Base-by-base conservation (phyloP, 2,113 vertebrate species). In the Junco hyemalis region DNA sequence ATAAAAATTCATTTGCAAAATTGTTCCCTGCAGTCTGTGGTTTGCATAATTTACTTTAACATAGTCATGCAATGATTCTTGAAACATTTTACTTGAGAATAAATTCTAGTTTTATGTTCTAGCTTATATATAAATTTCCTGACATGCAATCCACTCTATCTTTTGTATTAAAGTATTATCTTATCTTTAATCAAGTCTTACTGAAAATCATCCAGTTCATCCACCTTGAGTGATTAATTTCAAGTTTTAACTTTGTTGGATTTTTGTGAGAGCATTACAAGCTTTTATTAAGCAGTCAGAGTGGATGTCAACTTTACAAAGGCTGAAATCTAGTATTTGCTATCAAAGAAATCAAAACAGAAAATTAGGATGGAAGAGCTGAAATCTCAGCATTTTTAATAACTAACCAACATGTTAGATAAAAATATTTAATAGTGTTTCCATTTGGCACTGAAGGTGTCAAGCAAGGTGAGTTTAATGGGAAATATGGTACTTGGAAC, bases 21-120 rank as follows among this genome's bases (percentile, higher is more conserved):
- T 59, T 88, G 17, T 64, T 93, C 64, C 60, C 83, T 74, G 60
- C 22, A 51, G 61, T 83, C 47, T 66, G 28, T 88, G 48, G 5
- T 92, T 94, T 82, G 68, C 83, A 93, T 92, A 94, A 83, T 83
- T 90, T 93, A 8, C 19, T 81, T 86, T 88, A 81, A 88, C 38
- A 31, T 92, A 83, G 29, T 90, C 50, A 81, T 81, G 44, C 51
- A 68, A 78, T 31, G 59, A 65, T 93, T 88, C 74, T 65, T 88
- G 88, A 73, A 93, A 92, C 14, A 66, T 81, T 90, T 90, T 24
- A 51, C 38, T 86, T 50, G 35, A 82, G 60, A 81, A 22, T 61
- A 70, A 88, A 86, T 56, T 88, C 35, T 51, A 66, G 33, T 59
- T 72, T 95, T 73, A 76, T 76, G 14, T 36, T 63, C 15, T 40